Conservation (phyloP, 1,140 invertebrate genomes). For the Bombus ignitus region DNA sequence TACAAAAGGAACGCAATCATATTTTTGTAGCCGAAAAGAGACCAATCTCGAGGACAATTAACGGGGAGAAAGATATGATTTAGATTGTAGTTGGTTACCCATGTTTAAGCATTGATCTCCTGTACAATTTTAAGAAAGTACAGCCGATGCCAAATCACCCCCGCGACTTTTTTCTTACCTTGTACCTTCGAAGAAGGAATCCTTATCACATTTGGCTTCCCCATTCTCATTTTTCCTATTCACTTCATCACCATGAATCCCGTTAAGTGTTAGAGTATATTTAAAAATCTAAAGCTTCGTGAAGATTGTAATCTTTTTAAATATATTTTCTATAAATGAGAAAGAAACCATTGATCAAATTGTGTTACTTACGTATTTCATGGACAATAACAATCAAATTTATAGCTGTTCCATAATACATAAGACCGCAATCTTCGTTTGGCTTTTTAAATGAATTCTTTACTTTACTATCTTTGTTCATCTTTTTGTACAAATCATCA, state of each 20-base stretch:
- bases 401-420: not conserved
- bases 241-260: conserved; percentile 3
- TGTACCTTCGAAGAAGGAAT: conserved; percentile 28
- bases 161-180: conserved; percentile 52
- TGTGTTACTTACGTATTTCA: not conserved
- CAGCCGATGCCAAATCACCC: conserved; percentile 80
- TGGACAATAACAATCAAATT: not conserved
- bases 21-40: conserved; percentile 40
- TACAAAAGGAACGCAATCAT: conserved; percentile 3
- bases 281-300: conserved; percentile 16
- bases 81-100: conserved; percentile 71
- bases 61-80: conserved; percentile 47
- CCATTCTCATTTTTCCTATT: not conserved
- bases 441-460: conserved; percentile 3
- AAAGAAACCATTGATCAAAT: not conserved
- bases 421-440: conserved; percentile 1
- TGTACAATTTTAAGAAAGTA: conserved; percentile 77
- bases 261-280: conserved; percentile 17
- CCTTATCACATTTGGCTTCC: conserved; percentile 12
- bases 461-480: not conserved
- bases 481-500: conserved; percentile 8
- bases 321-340: not conserved
- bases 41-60: conserved; percentile 44
- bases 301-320: conserved; percentile 28
- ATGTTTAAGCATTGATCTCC: conserved; percentile 80